Evolutionary conservation across 2,888 invertebrate species (phyloP).

Genomic region (Tethea ocularis): DNA sequence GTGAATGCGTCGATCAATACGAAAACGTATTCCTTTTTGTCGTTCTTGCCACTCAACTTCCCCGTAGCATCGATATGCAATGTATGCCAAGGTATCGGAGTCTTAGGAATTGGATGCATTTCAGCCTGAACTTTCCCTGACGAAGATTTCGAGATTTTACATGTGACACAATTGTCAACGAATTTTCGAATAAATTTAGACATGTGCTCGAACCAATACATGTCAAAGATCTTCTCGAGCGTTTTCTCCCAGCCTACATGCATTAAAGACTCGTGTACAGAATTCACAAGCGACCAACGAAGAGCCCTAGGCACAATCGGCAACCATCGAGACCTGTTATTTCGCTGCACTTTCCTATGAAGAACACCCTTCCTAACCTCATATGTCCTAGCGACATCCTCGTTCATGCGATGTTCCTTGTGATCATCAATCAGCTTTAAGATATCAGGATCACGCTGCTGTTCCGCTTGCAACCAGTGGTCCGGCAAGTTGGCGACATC

Average conservation of each 20-base stretch:
- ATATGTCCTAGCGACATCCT: constrained; percentile 10
- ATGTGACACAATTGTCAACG: constrained; percentile 44
- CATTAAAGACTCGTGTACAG: constrained; percentile 31
- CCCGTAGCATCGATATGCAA: constrained; percentile 39
- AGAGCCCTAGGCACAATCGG: constrained; percentile 34
- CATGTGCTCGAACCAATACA: constrained; percentile 46
- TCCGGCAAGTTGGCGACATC: constrained; percentile 18
- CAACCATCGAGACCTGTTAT: constrained; percentile 18
- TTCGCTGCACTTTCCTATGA: constrained; percentile 14
- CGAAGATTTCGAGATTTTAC: constrained; percentile 38
- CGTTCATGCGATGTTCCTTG: constrained; percentile 9
- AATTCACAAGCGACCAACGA: constrained; percentile 38
- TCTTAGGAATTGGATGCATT: constrained; percentile 47
- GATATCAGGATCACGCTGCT: constrained; percentile 16
- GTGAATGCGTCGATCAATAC: constrained; percentile 39
- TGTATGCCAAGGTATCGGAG: constrained; percentile 36
- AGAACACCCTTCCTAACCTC: constrained; percentile 11
- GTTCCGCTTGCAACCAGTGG: constrained; percentile 21
- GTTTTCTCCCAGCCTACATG: constrained; percentile 39
- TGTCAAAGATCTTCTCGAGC: constrained; percentile 32
- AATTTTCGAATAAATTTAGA: constrained; percentile 41
- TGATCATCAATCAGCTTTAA: constrained; percentile 6
- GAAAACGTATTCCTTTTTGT: constrained; percentile 35
- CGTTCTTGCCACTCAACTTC: constrained; percentile 34
- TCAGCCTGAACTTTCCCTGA: constrained; percentile 37